Evolutionary conservation across 2,797 vertebrate species (phyloP), one percentile per base, ranked within the genome.

Genomic region (Phoeniculus purpureus): DNA sequence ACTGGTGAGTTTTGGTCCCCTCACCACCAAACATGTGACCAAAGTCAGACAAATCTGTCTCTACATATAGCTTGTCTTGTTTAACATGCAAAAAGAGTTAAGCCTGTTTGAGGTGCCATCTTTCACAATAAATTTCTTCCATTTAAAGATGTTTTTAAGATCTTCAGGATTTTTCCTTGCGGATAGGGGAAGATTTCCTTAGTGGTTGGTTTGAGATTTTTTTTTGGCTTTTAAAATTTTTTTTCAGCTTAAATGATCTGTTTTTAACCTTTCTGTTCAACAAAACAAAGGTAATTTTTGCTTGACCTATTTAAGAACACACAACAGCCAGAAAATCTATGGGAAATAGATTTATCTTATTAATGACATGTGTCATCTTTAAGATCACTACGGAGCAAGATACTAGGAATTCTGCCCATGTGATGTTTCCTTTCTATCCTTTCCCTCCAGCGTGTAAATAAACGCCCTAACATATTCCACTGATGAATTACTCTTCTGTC

Each of bases 111-210:
- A 94, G 66, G 55, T 62, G 6, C 19, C 1, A 0, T 58, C 37
- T 89, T 93, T 89, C 58, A 55, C 48, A 47, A 59, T 55, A n/a
- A 21, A 59, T 87, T 92, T 94, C 37, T 37, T 37, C 37, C 87
- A 59, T 87, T 87, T 83, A 87, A 92, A 91, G 48, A 75, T 72
- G 51, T 7, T 92, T 93, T 90, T 79, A 88, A 88, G 73, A 76
- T 90, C 34, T 70, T 62, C 56, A 90, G 27, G 75, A 86, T 14
- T 78, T 83, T 77, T 92, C 51, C 31, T 59, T 62, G 34, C 80
- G 29, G 47, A 51, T 80, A 65, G 20, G n/a, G 19, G 12, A 64
- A 54, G 40, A 84, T 73, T 60, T 78, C 34, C 74, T 62, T 67
- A 67, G 32, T 40, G 50, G 13, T 1, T 5, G 21, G 9, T 40